Conservation (phyloP, 2,113 vertebrate genomes). For the Collichthys lucidus region DNA sequence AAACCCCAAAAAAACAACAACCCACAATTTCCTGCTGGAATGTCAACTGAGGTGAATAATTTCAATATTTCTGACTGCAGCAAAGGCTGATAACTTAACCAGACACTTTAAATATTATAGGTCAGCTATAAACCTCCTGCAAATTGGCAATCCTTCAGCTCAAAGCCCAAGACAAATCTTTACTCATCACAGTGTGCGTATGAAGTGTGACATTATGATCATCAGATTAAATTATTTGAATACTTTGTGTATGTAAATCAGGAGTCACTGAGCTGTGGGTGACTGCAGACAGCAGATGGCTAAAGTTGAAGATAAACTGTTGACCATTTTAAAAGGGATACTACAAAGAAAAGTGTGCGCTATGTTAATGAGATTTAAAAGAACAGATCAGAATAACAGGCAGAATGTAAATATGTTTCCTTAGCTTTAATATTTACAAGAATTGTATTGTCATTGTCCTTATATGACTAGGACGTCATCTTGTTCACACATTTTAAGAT, state of each 20-base stretch:
- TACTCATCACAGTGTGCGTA: background rate
- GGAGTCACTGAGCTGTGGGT: background rate
- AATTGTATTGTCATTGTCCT: background rate
- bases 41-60: background rate
- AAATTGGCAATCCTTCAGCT: background rate
- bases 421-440: background rate
- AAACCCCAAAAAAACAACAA: background rate
- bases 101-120: background rate
- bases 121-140: background rate
- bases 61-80: background rate
- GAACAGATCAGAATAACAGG: background rate
- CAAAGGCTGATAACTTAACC: constrained; percentile 34
- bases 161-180: background rate
- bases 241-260: constrained; percentile 23
- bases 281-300: constrained; percentile 11
- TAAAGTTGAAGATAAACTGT: background rate
- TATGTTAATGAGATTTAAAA: too few relatives aligned
- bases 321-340: background rate
- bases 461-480: too few relatives aligned
- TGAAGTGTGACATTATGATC: constrained; percentile 9
- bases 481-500: background rate
- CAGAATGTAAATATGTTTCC: background rate
- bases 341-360: background rate
- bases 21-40: constrained; percentile 48
- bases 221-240: background rate